Conservation (phyloP, 2,888 invertebrate species). For the Macrosiphum euphorbiae region DNA sequence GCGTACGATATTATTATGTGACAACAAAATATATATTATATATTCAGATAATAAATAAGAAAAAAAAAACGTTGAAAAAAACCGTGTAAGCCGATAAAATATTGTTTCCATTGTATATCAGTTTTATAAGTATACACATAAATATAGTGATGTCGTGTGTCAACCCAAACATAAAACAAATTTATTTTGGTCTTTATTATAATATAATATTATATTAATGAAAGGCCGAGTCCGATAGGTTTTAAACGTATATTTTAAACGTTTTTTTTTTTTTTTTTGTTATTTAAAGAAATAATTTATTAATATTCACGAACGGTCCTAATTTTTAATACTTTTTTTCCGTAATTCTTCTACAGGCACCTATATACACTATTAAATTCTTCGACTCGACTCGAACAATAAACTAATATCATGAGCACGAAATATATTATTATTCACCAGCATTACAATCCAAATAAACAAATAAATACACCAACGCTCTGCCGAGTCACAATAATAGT, state of each 20-base stretch:
- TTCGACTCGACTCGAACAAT: background rate
- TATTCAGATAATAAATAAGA: constrained; percentile 17
- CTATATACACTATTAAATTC: background rate
- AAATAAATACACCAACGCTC: constrained; percentile 7
- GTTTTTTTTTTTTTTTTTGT: background rate
- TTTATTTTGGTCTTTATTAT: constrained; percentile 24
- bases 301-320: background rate
- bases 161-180: constrained; percentile 8
- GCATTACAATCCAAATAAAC: background rate
- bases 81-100: constrained; percentile 32
- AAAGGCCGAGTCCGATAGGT: background rate
- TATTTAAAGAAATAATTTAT: background rate
- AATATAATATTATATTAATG: constrained; percentile 17
- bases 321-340: background rate
- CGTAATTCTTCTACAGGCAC: background rate
- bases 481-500: background rate
- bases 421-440: background rate
- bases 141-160: constrained; percentile 13
- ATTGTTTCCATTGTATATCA: constrained; percentile 30
- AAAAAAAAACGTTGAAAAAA: constrained; percentile 13
- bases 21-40: background rate
- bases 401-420: background rate
- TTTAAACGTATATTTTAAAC: background rate
- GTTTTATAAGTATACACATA: constrained; percentile 14
- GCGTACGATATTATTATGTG: background rate